Conservation (phyloP, 1,140 invertebrate genomes). For the Drosophila pseudoananassae region DNA sequence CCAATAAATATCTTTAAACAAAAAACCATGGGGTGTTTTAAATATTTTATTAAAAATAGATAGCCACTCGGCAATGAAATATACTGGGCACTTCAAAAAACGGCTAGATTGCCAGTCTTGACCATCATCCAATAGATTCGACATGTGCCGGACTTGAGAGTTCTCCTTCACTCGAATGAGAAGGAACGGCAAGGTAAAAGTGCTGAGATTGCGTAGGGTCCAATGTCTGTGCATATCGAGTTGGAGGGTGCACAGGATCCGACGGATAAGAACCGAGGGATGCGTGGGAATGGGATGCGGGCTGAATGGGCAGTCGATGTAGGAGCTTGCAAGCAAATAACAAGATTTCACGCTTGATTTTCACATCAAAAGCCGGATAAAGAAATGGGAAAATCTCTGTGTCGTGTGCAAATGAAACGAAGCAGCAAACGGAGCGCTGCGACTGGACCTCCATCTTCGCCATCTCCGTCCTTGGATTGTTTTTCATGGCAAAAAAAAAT, state of each 20-base stretch:
- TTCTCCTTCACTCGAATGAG: slow-evolving; percentile 25
- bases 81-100: background rate
- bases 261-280: background rate
- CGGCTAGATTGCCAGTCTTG: background rate
- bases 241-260: background rate
- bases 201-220: slow-evolving; percentile 52
- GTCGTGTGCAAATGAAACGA: slow-evolving; percentile 55
- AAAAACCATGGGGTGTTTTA: too few species aligned
- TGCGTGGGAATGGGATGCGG: slow-evolving; percentile 2
- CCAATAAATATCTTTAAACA: too few species aligned
- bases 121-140: slow-evolving; percentile 5
- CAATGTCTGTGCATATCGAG: slow-evolving; percentile 30
- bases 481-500: slow-evolving; percentile 47
- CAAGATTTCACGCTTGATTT: slow-evolving; percentile 74
- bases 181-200: slow-evolving; percentile 32
- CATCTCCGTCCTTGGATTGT: slow-evolving; percentile 24
- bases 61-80: background rate
- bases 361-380: slow-evolving; percentile 63
- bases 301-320: slow-evolving; percentile 8
- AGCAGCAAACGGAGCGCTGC: slow-evolving; percentile 23
- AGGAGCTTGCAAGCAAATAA: slow-evolving; percentile 59
- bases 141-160: slow-evolving; percentile 27
- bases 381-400: slow-evolving; percentile 47
- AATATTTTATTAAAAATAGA: too few species aligned
- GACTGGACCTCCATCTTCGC: slow-evolving; percentile 2